Percentiles rank a stretch among this genome's conserved stretches.
These are phyloP conservation scores for Tetrapedia diversipes DNA, from an alignment of 2,888 invertebrate species.

Conservation along the genomic window DNA sequence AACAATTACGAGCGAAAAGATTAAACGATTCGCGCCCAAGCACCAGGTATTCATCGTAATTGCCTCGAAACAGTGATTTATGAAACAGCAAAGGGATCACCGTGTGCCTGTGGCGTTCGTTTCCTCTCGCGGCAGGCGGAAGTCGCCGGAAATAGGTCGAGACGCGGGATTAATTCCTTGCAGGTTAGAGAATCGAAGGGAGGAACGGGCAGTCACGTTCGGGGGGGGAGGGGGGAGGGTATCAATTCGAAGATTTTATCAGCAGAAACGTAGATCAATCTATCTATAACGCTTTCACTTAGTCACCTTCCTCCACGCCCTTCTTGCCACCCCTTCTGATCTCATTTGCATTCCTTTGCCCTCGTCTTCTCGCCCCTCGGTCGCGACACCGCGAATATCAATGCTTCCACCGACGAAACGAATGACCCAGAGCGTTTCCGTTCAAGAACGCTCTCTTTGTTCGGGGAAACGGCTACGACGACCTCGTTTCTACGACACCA, in stretches of 20 bases:
- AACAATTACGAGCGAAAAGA: too few species aligned
- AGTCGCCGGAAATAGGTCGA: conserved; percentile 10
- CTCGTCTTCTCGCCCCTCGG: conserved; percentile 57
- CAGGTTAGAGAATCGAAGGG: conserved; percentile 18
- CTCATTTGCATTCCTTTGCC: conserved; percentile 71
- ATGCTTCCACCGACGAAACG: conserved; percentile 51
- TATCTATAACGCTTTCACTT: conserved; percentile 66
- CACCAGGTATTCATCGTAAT: too few species aligned
- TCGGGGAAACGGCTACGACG: too few species aligned
- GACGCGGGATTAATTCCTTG: conserved; percentile 31
- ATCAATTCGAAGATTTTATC: conserved; percentile 61
- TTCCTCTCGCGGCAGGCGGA: background rate
- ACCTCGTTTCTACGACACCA: too few species aligned
- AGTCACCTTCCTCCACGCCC: conserved; percentile 44
- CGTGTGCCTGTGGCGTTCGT: background rate
- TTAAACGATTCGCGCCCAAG: too few species aligned
- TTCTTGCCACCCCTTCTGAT: conserved; percentile 42
- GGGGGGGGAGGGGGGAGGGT: too few species aligned
- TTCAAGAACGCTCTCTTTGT: too few species aligned
- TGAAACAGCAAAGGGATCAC: too few species aligned
- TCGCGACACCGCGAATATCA: conserved; percentile 60
- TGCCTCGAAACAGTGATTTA: too few species aligned
- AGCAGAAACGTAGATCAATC: conserved; percentile 60
- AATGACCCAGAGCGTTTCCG: conserved; percentile 14
- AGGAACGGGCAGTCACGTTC: conserved; percentile 47